Conservation (phyloP, 2,797 vertebrate genomes). For the Lithobates sylvaticus region DNA sequence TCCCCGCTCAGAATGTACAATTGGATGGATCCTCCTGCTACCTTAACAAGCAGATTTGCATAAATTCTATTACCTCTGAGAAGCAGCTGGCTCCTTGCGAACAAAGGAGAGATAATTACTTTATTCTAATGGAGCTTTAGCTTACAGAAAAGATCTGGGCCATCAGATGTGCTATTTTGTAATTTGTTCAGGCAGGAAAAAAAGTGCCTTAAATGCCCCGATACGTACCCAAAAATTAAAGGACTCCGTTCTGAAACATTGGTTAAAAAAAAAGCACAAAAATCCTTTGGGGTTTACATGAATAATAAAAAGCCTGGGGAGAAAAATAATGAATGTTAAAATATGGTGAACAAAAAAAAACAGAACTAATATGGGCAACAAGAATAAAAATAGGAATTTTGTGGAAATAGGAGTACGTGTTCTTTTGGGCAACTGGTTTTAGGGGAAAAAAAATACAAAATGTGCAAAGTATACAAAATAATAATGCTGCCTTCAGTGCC, state of each 20-base stretch:
- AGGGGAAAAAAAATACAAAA: neutral
- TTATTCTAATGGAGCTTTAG: conserved; percentile 62
- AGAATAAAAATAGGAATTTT: neutral
- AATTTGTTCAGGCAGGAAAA: conserved; percentile 26
- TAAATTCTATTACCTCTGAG: conserved; percentile 63
- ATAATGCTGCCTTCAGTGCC: neutral
- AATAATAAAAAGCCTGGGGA: neutral
- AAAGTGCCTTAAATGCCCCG: conserved; percentile 3
- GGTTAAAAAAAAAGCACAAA: neutral
- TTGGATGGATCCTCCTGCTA: conserved; percentile 53
- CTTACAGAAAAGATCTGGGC: conserved; percentile 52
- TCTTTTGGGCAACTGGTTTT: neutral
- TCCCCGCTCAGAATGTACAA: conserved; percentile 48
- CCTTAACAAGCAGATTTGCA: conserved; percentile 62
- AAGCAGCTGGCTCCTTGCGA: conserved; percentile 60
- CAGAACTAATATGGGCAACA: neutral
- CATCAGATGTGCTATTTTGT: conserved; percentile 59
- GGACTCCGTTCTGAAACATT: neutral
- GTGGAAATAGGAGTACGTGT: neutral
- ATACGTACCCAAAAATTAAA: conserved; percentile 1
- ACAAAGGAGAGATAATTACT: conserved; percentile 62
- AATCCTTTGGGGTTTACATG: neutral
- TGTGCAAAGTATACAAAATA: neutral
- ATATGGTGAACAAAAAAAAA: no score
- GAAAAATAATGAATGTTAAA: neutral